These are phyloP conservation scores for Geophilus truncorum DNA, from an alignment of 2,888 invertebrate species.

Conservation along the genomic window DNA sequence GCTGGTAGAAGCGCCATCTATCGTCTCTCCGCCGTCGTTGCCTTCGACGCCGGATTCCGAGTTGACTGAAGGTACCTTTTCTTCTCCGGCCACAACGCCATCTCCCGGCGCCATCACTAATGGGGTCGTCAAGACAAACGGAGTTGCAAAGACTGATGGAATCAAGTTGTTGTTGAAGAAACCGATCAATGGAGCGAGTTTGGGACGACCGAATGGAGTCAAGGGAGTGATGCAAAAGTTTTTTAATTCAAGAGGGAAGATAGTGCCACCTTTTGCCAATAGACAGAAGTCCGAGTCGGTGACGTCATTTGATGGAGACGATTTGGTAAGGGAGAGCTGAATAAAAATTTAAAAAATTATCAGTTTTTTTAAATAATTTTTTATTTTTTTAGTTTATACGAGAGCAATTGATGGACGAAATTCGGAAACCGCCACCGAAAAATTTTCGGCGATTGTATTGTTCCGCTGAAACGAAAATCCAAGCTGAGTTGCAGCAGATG, in stretches of 20 bases:
- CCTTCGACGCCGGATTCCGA: constrained; percentile 34
- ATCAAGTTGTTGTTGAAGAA: not conserved
- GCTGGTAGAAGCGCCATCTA: not conserved
- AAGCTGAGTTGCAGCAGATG: constrained; percentile 78
- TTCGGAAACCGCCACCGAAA: constrained; percentile 53
- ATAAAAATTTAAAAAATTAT: too few relatives aligned
- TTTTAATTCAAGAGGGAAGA: constrained; percentile 70
- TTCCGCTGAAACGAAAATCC: constrained; percentile 82
- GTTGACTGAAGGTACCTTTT: not conserved
- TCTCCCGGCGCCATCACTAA: not conserved
- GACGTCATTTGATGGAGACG: not conserved
- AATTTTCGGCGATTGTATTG: constrained; percentile 61
- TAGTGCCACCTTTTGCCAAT: constrained; percentile 45
- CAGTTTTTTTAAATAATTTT: too few relatives aligned
- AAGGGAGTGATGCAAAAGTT: constrained; percentile 82
- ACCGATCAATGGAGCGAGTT: not conserved
- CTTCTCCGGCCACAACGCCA: not conserved
- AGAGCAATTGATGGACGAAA: constrained; percentile 29
- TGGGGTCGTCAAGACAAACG: not conserved
- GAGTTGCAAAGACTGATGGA: not conserved
- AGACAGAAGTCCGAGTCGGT: not conserved
- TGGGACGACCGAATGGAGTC: constrained; percentile 43
- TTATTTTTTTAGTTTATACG: not conserved
- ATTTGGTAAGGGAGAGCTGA: not conserved
- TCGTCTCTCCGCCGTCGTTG: constrained; percentile 28